Conservation (phyloP, 1,140 invertebrate genomes). For the Eciton burchellii region DNA sequence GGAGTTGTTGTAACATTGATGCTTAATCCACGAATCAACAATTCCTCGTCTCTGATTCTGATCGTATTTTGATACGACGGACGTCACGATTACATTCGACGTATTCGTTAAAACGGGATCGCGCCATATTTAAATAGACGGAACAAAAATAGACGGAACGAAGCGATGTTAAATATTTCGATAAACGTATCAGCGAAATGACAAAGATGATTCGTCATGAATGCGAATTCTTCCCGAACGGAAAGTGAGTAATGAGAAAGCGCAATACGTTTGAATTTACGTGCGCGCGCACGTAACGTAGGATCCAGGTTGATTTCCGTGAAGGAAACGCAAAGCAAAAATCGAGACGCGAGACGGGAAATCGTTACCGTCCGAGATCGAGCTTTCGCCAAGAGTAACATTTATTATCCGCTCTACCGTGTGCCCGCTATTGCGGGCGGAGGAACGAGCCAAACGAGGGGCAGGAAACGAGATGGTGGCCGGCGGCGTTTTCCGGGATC, state of each 20-base stretch:
- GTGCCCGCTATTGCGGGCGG: slow-evolving; percentile 28
- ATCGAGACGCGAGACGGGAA: slow-evolving; percentile 6
- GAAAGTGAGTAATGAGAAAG: not conserved
- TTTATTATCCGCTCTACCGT: slow-evolving; percentile 44
- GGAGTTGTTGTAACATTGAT: slow-evolving; percentile 22
- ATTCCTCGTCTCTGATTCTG: not conserved
- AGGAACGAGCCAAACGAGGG: slow-evolving; percentile 21
- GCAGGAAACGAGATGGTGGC: slow-evolving; percentile 33
- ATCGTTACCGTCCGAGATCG: slow-evolving; percentile 32
- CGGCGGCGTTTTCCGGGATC: slow-evolving; percentile 11
- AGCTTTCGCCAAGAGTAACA: slow-evolving; percentile 32
- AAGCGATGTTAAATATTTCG: not conserved
- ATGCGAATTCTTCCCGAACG: not conserved
- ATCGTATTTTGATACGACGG: not conserved
- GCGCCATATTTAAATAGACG: slow-evolving; percentile 13
- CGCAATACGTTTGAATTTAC: slow-evolving; percentile 1
- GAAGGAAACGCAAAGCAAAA: slow-evolving; percentile 23
- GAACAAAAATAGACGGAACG: not conserved
- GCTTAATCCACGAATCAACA: not conserved
- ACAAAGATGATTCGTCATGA: not conserved
- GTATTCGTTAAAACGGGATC: slow-evolving; percentile 16
- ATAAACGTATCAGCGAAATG: slow-evolving; percentile 1
- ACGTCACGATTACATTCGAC: not conserved
- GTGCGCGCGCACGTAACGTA: not conserved
- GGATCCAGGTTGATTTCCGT: not conserved